Conservation (phyloP, 2,797 vertebrate genomes). For the Spea hammondii region DNA sequence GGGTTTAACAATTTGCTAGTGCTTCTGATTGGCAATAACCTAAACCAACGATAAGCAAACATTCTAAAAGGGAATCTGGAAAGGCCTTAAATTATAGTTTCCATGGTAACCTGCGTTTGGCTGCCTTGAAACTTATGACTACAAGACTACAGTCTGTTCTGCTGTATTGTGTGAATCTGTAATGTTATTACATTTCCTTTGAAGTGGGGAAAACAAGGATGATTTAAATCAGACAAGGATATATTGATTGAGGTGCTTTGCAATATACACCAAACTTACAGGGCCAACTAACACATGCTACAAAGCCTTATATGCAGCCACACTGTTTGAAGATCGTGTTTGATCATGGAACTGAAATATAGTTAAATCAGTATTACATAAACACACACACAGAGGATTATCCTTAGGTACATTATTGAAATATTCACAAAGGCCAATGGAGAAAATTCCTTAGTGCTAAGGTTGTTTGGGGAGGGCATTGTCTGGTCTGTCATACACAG, state of each 20-base stretch:
- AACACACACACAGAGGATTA: too few species aligned
- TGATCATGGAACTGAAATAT: too few species aligned
- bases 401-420: too few species aligned
- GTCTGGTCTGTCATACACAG: too few species aligned
- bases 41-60: slow-evolving; percentile 27
- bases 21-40: slow-evolving; percentile 23
- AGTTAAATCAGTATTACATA: too few species aligned
- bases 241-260: background rate
- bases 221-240: slow-evolving; percentile 6
- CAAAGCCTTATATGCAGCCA: too few species aligned
- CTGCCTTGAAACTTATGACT: slow-evolving; percentile 60
- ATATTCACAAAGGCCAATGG: too few species aligned
- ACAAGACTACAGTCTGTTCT: slow-evolving; percentile 42
- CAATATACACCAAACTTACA: too few species aligned
- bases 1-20: slow-evolving; percentile 22
- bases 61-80: slow-evolving; percentile 37
- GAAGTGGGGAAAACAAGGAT: slow-evolving; percentile 24
- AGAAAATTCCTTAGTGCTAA: too few species aligned
- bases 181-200: slow-evolving; percentile 21
- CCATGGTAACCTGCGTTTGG: slow-evolving; percentile 66
- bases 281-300: too few species aligned
- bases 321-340: too few species aligned
- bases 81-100: slow-evolving; percentile 63
- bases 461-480: too few species aligned
- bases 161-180: slow-evolving; percentile 23